Conservation (phyloP, 2,888 invertebrate species). For the Coremacera marginata region DNA sequence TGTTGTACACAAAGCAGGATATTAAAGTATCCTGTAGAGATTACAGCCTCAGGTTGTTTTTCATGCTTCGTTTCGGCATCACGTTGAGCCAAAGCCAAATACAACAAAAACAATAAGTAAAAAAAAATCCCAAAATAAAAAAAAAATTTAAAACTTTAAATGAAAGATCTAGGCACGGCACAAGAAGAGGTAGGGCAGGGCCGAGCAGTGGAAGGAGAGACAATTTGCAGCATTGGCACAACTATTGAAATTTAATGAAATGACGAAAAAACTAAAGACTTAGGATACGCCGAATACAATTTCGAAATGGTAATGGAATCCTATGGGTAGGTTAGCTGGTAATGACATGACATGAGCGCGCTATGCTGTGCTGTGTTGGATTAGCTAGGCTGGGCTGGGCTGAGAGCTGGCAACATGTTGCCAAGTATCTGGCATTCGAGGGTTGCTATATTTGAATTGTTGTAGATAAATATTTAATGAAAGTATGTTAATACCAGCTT, state of each 20-base stretch:
- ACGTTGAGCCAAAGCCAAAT: constrained; percentile 23
- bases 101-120: constrained; percentile 15
- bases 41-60: constrained; percentile 44
- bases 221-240: constrained; percentile 18
- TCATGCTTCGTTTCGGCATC: constrained; percentile 32
- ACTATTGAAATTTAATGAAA: constrained; percentile 38
- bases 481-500: constrained; percentile 38
- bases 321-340: not conserved
- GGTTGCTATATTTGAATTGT: constrained; percentile 23
- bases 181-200: not conserved
- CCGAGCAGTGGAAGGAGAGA: not conserved
- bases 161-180: not conserved
- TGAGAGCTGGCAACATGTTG: constrained; percentile 21
- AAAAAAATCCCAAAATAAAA: not conserved
- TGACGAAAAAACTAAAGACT: constrained; percentile 29
- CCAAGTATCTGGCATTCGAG: constrained; percentile 2
- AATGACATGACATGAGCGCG: not conserved
- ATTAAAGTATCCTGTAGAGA: constrained; percentile 47
- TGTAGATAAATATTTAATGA: constrained; percentile 34
- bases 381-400: not conserved
- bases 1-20: constrained; percentile 33
- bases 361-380: not conserved
- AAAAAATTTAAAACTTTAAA: constrained; percentile 17
- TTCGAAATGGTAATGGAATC: too few species aligned
- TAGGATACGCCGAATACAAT: not conserved